A percentile compares a stretch with the other conserved stretches of the same genome.
Conservation (phyloP, 2,888 invertebrate genomes). For the Morpho deidamia region DNA sequence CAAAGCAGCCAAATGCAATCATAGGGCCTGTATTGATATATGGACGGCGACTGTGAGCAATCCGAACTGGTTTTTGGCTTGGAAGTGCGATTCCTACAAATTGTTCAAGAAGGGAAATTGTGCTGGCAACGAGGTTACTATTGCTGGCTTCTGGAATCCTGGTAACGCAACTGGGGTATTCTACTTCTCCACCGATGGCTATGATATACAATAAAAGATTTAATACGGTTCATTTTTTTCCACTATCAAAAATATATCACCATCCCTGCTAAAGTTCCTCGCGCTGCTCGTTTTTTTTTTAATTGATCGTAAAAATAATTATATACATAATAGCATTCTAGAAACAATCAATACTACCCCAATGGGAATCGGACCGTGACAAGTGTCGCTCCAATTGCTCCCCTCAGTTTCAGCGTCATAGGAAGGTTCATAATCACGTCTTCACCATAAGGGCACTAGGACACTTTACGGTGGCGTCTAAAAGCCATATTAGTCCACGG, state of each 20-base stretch:
- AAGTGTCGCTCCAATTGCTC: constrained; percentile 1
- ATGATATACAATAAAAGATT: constrained; percentile 27
- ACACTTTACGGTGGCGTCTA: too few relatives aligned
- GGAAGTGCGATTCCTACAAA: constrained; percentile 54
- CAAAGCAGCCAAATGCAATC: constrained; percentile 61
- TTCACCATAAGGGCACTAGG: neutral
- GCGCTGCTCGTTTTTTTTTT: too few relatives aligned
- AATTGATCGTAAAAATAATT: too few relatives aligned
- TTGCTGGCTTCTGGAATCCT: constrained; percentile 61
- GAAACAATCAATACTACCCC: neutral
- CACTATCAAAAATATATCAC: too few relatives aligned
- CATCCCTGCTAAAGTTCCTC: too few relatives aligned
- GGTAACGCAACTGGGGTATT: constrained; percentile 57
- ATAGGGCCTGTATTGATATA: constrained; percentile 54
- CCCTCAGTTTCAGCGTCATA: neutral
- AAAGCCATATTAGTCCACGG: too few relatives aligned
- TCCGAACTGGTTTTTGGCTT: constrained; percentile 48
- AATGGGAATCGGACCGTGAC: neutral
- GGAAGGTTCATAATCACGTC: too few relatives aligned
- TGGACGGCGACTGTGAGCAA: constrained; percentile 56
- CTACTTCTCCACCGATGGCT: constrained; percentile 56
- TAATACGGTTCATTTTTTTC: too few relatives aligned
- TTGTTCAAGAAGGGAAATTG: constrained; percentile 48
- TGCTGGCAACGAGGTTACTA: constrained; percentile 39
- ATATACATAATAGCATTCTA: neutral